Conservation (phyloP, 2,888 invertebrate genomes). For the Amblyjoppa proteus region DNA sequence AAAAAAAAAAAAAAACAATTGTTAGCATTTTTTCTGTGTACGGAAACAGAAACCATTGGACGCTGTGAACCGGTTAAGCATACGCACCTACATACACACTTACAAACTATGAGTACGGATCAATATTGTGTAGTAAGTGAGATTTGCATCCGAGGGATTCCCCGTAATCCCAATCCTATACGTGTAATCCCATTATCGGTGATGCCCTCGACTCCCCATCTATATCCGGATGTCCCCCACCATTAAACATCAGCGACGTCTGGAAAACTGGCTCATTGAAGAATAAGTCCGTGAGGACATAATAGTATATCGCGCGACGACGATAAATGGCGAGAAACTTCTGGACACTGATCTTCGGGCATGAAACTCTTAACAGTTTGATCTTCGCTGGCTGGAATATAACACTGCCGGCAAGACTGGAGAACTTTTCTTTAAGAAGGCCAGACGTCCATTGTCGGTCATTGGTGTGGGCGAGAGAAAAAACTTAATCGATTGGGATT, state of each 20-base stretch:
- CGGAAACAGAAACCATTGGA: slow-evolving; percentile 15
- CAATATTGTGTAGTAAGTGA: slow-evolving; percentile 57
- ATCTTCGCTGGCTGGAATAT: not conserved
- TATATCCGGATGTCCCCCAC: slow-evolving; percentile 24
- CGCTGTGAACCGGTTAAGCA: not conserved
- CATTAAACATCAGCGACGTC: slow-evolving; percentile 32
- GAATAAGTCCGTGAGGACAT: not conserved
- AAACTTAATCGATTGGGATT: not conserved
- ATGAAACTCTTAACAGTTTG: not conserved
- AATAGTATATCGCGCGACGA: not conserved
- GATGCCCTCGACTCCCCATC: slow-evolving; percentile 54
- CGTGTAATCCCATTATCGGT: slow-evolving; percentile 80
- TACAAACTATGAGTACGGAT: slow-evolving; percentile 50
- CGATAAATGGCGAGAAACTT: slow-evolving; percentile 20
- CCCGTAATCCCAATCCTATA: slow-evolving; percentile 78
- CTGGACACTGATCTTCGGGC: not conserved
- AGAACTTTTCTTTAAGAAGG: not conserved
- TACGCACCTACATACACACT: not conserved
- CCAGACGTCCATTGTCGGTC: not conserved
- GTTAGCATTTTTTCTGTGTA: not conserved
- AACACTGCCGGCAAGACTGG: not conserved
- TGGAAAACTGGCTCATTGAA: slow-evolving; percentile 31
- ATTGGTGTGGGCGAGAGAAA: not conserved
- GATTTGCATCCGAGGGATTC: slow-evolving; percentile 81
- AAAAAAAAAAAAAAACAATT: not conserved